Evolutionary conservation across 2,888 invertebrate species (phyloP), one percentile per base, ranked within the genome.

Genomic region (Diaprepes abbreviatus): DNA sequence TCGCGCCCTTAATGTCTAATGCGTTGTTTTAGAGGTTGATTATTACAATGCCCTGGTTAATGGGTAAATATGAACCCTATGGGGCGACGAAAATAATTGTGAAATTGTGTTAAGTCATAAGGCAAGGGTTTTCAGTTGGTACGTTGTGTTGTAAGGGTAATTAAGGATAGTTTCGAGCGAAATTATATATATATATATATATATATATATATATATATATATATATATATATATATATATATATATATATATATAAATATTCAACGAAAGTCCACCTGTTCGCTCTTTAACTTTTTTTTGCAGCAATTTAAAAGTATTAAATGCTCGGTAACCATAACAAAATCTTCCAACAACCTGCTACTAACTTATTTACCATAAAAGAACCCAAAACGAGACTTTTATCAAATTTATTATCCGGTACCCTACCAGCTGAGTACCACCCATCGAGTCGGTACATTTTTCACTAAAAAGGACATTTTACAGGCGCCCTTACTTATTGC

Each of bases 361-460:
- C 10, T 10, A 19, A 7, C 5, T 10, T 10, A 14, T 9, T 9
- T 19, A 43, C 19, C 40, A 9, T 12, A 43, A 43, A 43, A 5
- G 14, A 4, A 14, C 38, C 38, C 1, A 38, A 16, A 38, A 38
- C 14, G 1, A 6, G 19, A 7, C 40, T 19, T 43, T 19, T 43
- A 14, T 43, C 9, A 19, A 43, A 43, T 43, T 43, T 43, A 43
- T 43, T 17, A 9, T 14, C 9, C 9, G 14, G 4, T 43, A 43
- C 10, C 17, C 1, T 9, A 17, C 19, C 40, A 43, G 40, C 40
- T 43, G 40, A 43, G 19, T 43, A 43, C 57, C 57, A 58, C 57
- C 57, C 57, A 40, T 40, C 6, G 57, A 14, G 57, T 35, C 40
- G 57, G 57, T 40, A 40, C 24, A 58, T 58, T 58, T 58, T 58